These are phyloP conservation scores for Noctua janthina DNA, from an alignment of 2,888 invertebrate genomes.

Conservation along the genomic window DNA sequence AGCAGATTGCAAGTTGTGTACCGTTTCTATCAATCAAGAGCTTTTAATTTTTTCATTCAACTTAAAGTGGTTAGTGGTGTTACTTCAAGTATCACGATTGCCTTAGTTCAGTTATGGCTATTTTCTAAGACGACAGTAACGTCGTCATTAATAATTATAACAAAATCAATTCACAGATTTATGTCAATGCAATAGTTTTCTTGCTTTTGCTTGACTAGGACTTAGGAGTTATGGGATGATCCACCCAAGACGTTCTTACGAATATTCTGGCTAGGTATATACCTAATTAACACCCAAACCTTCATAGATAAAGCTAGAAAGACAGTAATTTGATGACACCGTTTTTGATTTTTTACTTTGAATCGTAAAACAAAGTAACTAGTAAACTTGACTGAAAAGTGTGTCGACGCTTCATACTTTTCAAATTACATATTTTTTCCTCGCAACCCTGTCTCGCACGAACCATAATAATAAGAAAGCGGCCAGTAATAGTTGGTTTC, in stretches of 20 bases:
- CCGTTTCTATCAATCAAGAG: neutral
- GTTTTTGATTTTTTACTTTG: neutral
- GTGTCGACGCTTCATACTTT: constrained; percentile 25
- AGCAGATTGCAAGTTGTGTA: neutral
- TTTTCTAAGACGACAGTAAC: neutral
- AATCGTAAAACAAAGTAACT: neutral
- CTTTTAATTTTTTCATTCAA: neutral
- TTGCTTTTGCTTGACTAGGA: neutral
- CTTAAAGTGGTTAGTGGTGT: neutral
- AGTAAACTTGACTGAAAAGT: constrained; percentile 4
- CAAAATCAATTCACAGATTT: neutral
- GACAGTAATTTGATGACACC: neutral
- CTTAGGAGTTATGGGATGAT: neutral
- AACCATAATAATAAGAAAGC: constrained; percentile 52
- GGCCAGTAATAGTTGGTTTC: constrained; percentile 58
- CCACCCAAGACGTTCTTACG: neutral
- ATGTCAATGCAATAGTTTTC: neutral
- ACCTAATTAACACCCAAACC: neutral
- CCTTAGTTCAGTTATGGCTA: too few species aligned
- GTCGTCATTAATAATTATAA: too few species aligned
- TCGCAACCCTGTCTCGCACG: constrained; percentile 39
- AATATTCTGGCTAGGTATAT: neutral
- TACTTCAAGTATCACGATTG: neutral
- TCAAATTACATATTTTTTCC: constrained; percentile 30
- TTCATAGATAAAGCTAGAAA: neutral